A percentile compares a stretch with the other conserved stretches of the same genome.
phyloP scores from a whole-genome alignment of 2,113 vertebrate genomes.

The Camelus dromedarius region DNA sequence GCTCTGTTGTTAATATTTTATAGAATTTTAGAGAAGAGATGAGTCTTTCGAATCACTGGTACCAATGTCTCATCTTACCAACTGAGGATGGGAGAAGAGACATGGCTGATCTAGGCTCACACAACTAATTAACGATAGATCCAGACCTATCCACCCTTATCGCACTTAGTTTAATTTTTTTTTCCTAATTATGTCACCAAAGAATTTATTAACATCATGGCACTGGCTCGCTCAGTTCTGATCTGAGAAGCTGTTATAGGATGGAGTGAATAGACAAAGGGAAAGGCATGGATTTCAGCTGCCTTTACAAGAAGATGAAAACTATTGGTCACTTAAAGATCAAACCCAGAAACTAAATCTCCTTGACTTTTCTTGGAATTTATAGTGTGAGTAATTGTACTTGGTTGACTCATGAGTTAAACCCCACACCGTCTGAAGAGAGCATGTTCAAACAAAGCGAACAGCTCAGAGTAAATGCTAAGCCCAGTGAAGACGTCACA shows the following conservation, averaged over 20 bases:
- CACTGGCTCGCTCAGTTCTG: neutral
- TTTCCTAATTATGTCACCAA: neutral
- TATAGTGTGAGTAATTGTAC: slow-evolving; percentile 57
- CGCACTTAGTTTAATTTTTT: neutral
- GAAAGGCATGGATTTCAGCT: slow-evolving; percentile 40
- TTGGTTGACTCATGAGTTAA: slow-evolving; percentile 58
- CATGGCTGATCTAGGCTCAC: neutral
- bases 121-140: too few relatives aligned
- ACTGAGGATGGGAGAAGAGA: neutral
- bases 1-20: fast-evolving
- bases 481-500: slow-evolving; percentile 73
- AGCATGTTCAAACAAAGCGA: slow-evolving; percentile 72
- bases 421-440: slow-evolving; percentile 46
- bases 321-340: slow-evolving; percentile 77
- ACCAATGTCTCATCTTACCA: neutral
- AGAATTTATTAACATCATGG: neutral
- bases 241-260: neutral
- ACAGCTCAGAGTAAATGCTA: slow-evolving; percentile 78
- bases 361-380: slow-evolving; percentile 81
- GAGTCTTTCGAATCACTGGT: neutral
- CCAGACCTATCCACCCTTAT: neutral
- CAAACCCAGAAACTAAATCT: slow-evolving; percentile 76
- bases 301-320: slow-evolving; percentile 61
- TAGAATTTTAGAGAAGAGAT: neutral
- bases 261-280: neutral